Conservation (phyloP, 2,113 vertebrate species). For the Petrocephalus zakoni region DNA sequence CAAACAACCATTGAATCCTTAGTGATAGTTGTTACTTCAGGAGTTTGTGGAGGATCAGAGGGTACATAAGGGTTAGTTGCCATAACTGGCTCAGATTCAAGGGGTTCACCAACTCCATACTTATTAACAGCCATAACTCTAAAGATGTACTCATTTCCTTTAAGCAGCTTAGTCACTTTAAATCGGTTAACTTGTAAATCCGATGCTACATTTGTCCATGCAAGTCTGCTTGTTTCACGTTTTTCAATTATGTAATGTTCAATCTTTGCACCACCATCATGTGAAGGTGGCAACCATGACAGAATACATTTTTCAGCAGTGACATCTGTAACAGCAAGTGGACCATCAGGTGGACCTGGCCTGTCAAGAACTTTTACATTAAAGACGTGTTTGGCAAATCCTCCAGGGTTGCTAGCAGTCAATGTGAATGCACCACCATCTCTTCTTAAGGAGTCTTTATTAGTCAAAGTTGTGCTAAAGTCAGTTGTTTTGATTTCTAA, state of each 20-base stretch:
- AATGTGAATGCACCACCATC: conserved; percentile 83
- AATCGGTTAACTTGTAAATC: conserved; percentile 87
- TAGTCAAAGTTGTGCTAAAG: conserved; percentile 79
- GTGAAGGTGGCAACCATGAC: conserved; percentile 86
- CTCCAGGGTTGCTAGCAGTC: conserved; percentile 91
- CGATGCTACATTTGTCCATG: conserved; percentile 90
- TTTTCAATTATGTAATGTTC: conserved; percentile 91
- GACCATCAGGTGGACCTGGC: conserved; percentile 89
- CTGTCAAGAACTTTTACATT: conserved; percentile 94
- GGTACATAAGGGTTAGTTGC: conserved; percentile 84
- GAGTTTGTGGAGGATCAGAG: conserved; percentile 83
- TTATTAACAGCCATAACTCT: conserved; percentile 99
- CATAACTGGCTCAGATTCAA: conserved; percentile 83
- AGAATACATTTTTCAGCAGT: conserved; percentile 90
- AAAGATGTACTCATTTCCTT: conserved; percentile 96
- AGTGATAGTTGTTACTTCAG: conserved; percentile 87
- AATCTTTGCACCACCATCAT: conserved; percentile 92
- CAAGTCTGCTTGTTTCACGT: conserved; percentile 92
- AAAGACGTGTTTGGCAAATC: conserved; percentile 90
- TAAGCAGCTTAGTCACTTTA: conserved; percentile 90
- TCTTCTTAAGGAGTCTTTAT: conserved; percentile 85
- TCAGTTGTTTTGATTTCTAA: conserved; percentile 85
- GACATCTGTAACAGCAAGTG: conserved; percentile 77
- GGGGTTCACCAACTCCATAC: conserved; percentile 85
- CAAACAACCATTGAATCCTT: conserved; percentile 97